A percentile compares a stretch with the other conserved stretches of the same genome.
Conservation (phyloP, 2,888 invertebrate genomes). For the Drosophila picticornis region DNA sequence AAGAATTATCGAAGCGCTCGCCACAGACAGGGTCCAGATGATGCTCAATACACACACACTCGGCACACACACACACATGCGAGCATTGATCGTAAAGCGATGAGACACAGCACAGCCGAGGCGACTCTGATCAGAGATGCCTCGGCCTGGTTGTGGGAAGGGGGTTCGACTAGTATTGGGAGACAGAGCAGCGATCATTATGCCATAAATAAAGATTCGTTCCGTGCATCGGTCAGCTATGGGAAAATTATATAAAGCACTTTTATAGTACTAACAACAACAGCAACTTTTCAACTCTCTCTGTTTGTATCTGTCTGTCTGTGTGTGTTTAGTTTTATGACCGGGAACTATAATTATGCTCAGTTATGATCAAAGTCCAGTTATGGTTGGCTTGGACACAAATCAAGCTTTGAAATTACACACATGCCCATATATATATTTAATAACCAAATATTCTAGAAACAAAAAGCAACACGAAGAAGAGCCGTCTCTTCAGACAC, state of each 20-base stretch:
- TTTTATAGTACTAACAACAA: slow-evolving; percentile 54
- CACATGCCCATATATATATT: not conserved
- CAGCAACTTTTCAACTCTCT: slow-evolving; percentile 44
- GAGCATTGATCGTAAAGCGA: slow-evolving; percentile 75
- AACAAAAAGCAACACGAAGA: not conserved
- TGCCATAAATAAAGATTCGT: slow-evolving; percentile 81
- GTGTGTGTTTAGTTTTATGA: slow-evolving; percentile 33
- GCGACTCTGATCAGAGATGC: not conserved
- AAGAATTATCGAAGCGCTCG: slow-evolving; percentile 75
- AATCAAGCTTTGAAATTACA: slow-evolving; percentile 46
- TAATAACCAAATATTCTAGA: not conserved
- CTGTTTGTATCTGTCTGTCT: not conserved
- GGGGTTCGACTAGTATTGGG: slow-evolving; percentile 36
- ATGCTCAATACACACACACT: slow-evolving; percentile 44
- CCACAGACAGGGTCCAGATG: slow-evolving; percentile 58
- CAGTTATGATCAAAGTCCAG: slow-evolving; percentile 71
- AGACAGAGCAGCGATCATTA: slow-evolving; percentile 68
- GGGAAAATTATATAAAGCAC: slow-evolving; percentile 72
- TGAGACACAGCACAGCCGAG: slow-evolving; percentile 48
- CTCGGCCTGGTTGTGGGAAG: not conserved
- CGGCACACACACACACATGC: slow-evolving; percentile 18
- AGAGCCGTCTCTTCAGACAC: not conserved
- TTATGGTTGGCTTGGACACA: slow-evolving; percentile 56
- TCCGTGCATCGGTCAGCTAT: slow-evolving; percentile 69
- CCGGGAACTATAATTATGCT: slow-evolving; percentile 62